These are phyloP conservation scores for Pandion haliaetus DNA, from an alignment of 2,113 vertebrate genomes.

Conservation along the genomic window DNA sequence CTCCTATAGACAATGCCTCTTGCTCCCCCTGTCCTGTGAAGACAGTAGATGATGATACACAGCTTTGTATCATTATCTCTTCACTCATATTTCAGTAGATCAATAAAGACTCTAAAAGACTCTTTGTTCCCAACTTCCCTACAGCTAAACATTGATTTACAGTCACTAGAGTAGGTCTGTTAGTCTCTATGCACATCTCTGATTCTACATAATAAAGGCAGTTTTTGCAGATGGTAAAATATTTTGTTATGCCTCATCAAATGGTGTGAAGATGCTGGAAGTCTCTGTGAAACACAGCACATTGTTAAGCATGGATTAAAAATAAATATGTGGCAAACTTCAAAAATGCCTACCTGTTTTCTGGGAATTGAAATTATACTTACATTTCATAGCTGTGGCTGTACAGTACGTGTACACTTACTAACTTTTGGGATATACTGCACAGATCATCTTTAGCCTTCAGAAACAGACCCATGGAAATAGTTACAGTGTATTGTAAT, in stretches of 20 bases:
- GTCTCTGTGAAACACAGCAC: neutral
- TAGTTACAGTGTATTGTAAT: neutral
- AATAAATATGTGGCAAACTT: neutral
- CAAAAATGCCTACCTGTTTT: neutral
- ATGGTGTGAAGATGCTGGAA: neutral
- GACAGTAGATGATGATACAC: rapidly evolving
- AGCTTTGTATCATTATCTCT: neutral
- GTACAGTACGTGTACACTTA: neutral
- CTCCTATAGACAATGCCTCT: neutral
- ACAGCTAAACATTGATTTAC: neutral
- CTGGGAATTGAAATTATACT: neutral
- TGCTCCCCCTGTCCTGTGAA: rapidly evolving
- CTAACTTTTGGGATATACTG: neutral
- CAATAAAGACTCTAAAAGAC: neutral
- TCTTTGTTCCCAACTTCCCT: neutral
- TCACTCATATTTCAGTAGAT: neutral
- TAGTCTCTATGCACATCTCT: neutral
- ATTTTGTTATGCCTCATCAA: neutral
- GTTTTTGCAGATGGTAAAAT: neutral
- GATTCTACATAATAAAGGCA: neutral
- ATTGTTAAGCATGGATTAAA: neutral
- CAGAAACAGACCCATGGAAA: neutral
- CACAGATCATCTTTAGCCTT: neutral
- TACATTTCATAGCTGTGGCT: neutral
- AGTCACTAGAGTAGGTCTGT: neutral